A percentile compares a stretch with the other conserved stretches of the same genome.
phyloP scores from a whole-genome alignment of 2,888 invertebrate genomes.

The Drosophila planitibia region DNA sequence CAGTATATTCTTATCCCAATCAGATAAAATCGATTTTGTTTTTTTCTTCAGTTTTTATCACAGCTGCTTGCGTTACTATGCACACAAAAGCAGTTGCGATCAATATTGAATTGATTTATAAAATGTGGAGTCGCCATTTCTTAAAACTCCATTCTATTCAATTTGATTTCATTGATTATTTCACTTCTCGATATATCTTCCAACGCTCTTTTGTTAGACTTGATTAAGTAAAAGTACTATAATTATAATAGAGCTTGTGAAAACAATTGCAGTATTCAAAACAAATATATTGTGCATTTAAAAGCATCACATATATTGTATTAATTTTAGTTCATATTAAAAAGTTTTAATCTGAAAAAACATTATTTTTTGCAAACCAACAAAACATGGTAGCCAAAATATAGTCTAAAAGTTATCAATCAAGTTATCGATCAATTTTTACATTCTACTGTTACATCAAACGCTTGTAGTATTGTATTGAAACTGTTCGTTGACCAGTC shows the following conservation, averaged over 20 bases:
- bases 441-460: no score
- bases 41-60: not conserved
- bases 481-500: no score
- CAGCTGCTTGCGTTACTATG: not conserved
- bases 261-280: not conserved
- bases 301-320: no score
- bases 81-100: no score
- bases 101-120: not conserved
- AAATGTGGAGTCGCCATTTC: not conserved
- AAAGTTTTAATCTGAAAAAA: no score
- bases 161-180: not conserved
- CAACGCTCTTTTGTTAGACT: not conserved
- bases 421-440: no score
- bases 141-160: not conserved
- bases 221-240: not conserved
- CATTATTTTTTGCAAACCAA: no score
- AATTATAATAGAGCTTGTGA: not conserved
- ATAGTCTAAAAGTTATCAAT: no score
- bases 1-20: not conserved
- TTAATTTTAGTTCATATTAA: no score
- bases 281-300: not conserved
- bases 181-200: not conserved
- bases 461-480: no score
- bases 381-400: no score
- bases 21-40: not conserved